phyloP scores from a whole-genome alignment of 2,797 vertebrate genomes.

The Pagetopsis macropterus region DNA sequence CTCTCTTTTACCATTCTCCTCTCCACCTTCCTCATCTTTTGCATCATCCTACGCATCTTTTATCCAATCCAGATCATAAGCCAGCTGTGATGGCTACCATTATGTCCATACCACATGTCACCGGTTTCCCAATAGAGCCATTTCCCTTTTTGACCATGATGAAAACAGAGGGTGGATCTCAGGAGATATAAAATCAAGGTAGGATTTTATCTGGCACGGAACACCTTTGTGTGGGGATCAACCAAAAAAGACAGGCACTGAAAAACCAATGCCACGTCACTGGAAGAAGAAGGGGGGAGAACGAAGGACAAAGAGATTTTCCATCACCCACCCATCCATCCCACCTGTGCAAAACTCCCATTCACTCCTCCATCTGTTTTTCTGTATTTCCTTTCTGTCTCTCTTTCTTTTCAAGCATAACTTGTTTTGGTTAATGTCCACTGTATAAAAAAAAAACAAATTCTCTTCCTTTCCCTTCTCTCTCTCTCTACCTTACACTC shows the following conservation, averaged over 20 bases:
- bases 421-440: slow-evolving; percentile 66
- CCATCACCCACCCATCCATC: slow-evolving; percentile 74
- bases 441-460: slow-evolving; percentile 42
- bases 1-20: slow-evolving; percentile 18
- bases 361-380: slow-evolving; percentile 80
- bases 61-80: slow-evolving; percentile 49
- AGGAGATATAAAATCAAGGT: slow-evolving; percentile 74
- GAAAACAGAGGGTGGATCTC: slow-evolving; percentile 70
- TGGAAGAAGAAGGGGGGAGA: slow-evolving; percentile 62
- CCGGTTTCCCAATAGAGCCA: slow-evolving; percentile 69
- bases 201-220: slow-evolving; percentile 75
- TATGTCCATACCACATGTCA: slow-evolving; percentile 81
- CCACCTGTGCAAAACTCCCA: slow-evolving; percentile 78
- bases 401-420: slow-evolving; percentile 64
- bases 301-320: slow-evolving; percentile 73
- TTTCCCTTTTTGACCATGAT: slow-evolving; percentile 69
- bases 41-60: slow-evolving; percentile 54
- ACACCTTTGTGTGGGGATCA: slow-evolving; percentile 73
- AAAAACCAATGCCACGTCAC: slow-evolving; percentile 76
- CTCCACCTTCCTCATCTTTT: slow-evolving; percentile 22
- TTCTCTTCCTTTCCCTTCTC: slow-evolving; percentile 52
- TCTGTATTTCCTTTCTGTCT: slow-evolving; percentile 62
- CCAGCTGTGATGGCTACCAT: slow-evolving; percentile 76
- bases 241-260: slow-evolving; percentile 61
- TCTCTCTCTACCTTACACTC: slow-evolving; percentile 49